Evolutionary conservation across 1,140 invertebrate genomes (phyloP).

Genomic region (Rhagoletis pomonella): DNA sequence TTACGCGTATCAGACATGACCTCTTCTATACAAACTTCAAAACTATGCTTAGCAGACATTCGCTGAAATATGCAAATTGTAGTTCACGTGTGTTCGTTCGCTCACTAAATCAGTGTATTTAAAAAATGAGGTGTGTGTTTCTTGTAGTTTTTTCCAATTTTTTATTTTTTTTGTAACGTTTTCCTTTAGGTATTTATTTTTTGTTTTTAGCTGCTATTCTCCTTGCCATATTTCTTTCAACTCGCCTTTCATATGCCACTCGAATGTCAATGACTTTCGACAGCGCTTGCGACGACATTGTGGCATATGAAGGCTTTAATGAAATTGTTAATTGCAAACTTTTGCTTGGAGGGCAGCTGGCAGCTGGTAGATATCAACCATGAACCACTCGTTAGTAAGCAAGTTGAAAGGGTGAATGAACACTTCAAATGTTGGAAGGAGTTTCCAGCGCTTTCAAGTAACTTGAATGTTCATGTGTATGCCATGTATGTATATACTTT

Average conservation of each 20-base stretch:
- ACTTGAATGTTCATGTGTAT: background rate
- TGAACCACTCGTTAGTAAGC: background rate
- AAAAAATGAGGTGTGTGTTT: background rate
- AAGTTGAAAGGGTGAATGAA: constrained; percentile 50
- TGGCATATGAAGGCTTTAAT: constrained; percentile 35
- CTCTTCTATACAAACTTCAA: too few relatives aligned
- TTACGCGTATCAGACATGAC: too few relatives aligned
- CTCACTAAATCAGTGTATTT: background rate
- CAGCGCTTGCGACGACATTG: constrained; percentile 29
- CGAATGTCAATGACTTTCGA: constrained; percentile 51
- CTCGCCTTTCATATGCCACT: constrained; percentile 26
- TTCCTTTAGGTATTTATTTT: background rate
- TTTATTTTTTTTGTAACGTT: background rate
- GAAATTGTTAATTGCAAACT: constrained; percentile 50
- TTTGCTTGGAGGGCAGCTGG: constrained; percentile 24
- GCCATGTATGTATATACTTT: background rate
- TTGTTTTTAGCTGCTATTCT: too few relatives aligned
- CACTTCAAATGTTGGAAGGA: background rate
- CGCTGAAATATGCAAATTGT: background rate
- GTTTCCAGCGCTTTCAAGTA: background rate
- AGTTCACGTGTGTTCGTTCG: background rate
- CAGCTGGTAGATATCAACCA: constrained; percentile 4
- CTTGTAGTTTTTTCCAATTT: background rate
- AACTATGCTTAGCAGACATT: background rate
- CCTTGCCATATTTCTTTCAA: background rate